Evolutionary conservation across 2,888 invertebrate genomes (phyloP).

Genomic region (Perithous albicinctus): DNA sequence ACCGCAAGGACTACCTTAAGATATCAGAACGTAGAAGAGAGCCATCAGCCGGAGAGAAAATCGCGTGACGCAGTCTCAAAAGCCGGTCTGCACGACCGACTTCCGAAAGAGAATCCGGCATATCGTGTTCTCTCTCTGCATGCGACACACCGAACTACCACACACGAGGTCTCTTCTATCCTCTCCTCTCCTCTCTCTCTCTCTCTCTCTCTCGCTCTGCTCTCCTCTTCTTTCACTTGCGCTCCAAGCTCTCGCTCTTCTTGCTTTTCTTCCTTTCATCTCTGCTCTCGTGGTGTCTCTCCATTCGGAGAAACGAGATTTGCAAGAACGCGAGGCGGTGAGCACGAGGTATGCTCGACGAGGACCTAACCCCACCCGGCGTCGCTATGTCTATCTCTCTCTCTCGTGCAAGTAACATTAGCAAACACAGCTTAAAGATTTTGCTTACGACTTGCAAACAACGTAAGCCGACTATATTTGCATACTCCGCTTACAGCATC

Average conservation of each 20-base stretch:
- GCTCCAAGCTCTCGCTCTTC: neutral
- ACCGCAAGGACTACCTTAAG: too few species aligned
- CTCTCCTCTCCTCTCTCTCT: constrained; percentile 1
- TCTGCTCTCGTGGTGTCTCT: neutral
- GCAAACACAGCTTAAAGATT: neutral
- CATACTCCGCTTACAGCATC: neutral
- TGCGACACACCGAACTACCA: constrained; percentile 12
- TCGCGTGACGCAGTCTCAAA: constrained; percentile 25
- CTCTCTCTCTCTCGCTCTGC: constrained; percentile 8
- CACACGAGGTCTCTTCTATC: constrained; percentile 10
- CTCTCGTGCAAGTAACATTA: neutral
- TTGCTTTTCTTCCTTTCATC: constrained; percentile 42
- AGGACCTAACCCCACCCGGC: constrained; percentile 26
- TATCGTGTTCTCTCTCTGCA: neutral
- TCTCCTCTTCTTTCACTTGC: neutral
- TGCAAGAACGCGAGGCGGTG: constrained; percentile 25
- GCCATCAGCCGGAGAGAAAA: constrained; percentile 36
- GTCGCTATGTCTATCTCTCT: neutral
- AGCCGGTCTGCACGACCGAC: constrained; percentile 44
- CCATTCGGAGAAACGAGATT: constrained; percentile 41
- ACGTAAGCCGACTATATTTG: constrained; percentile 6
- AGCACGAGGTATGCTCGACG: constrained; percentile 37
- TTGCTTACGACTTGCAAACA: constrained; percentile 5
- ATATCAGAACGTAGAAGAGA: constrained; percentile 9
- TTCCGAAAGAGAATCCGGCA: constrained; percentile 43